Base-by-base conservation (phyloP, 2,113 vertebrate genomes). In the Vidua macroura region DNA sequence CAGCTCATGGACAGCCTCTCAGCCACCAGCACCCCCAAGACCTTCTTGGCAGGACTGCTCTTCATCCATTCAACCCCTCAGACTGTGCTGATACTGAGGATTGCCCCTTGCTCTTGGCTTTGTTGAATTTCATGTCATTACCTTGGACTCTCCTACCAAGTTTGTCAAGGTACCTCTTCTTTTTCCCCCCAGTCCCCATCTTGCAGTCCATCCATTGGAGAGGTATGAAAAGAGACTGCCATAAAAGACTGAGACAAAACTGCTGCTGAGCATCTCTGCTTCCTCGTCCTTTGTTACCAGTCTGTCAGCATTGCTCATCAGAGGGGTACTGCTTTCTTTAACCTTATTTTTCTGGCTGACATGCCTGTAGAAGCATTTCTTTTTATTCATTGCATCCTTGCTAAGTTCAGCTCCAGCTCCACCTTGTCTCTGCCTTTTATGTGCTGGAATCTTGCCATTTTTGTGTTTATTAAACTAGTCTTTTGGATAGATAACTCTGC, bases 361-460 rank as follows among this genome's bases (percentile, higher is more conserved):
- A 39, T n/a, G 46, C 16, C 24, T 0, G 0, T 17, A n/a, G 46
- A 74, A 67, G 2, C 4, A 8, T 16, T 59, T 64, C 11, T 43
- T 72, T 9, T 23, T n/a, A n/a, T 15, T 82, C 11, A 53, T 68
- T 55, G 24, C 20, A 48, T 35, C 28, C 44, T 53, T 53, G 16
- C n/a, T 44, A 53, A 46, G 11, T 25, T 53, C 69, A 48, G 13
- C 30, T 68, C 39, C n/a, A 62, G 1, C 21, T 35, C 43, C 24
- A 62, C 30, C 30, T 75, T 48, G 6, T 28, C 16, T 67, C 69
- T 60, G 39, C 16, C 39, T 82, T 68, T 18, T 35, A 33, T 53
- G 7, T 22, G 4, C 9, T 64, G 25, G 33, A 88, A 64, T 35
- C 6, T 5, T 6, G 13, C 4, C 20, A 69, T 93, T 84, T 46